Percentiles rank a stretch among this genome's conserved stretches.
These are phyloP conservation scores for Mobula birostris DNA, from an alignment of 2,113 vertebrate species.

Conservation along the genomic window DNA sequence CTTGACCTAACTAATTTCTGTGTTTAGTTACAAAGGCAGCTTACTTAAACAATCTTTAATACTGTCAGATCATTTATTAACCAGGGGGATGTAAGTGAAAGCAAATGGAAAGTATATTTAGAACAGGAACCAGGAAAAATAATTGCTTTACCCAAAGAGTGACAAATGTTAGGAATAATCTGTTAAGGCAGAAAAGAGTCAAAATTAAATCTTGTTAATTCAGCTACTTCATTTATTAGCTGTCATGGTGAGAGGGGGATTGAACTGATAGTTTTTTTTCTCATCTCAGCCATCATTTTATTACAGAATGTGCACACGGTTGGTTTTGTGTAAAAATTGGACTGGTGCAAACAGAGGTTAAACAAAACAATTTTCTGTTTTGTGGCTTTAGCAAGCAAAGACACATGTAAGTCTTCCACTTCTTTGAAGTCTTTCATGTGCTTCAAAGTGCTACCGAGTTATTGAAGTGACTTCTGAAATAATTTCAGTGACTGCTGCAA, in stretches of 20 bases:
- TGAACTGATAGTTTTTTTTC: background rate
- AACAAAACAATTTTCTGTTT: background rate
- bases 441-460: no score
- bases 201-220: background rate
- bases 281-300: background rate
- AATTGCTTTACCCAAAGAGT: background rate
- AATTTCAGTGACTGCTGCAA: no score
- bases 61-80: background rate
- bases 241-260: background rate
- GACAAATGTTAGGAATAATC: background rate
- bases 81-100: background rate
- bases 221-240: background rate
- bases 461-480: no score
- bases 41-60: background rate
- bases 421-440: no score
- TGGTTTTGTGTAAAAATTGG: background rate
- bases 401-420: no score
- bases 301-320: background rate
- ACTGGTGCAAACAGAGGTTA: background rate
- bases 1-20: background rate
- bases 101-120: conserved; percentile 10
- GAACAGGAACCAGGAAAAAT: background rate
- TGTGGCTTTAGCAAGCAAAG: no score
- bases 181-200: background rate
- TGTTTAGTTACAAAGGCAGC: background rate